phyloP scores from a whole-genome alignment of 1,140 invertebrate genomes.

The Doryteuthis pealeii region DNA sequence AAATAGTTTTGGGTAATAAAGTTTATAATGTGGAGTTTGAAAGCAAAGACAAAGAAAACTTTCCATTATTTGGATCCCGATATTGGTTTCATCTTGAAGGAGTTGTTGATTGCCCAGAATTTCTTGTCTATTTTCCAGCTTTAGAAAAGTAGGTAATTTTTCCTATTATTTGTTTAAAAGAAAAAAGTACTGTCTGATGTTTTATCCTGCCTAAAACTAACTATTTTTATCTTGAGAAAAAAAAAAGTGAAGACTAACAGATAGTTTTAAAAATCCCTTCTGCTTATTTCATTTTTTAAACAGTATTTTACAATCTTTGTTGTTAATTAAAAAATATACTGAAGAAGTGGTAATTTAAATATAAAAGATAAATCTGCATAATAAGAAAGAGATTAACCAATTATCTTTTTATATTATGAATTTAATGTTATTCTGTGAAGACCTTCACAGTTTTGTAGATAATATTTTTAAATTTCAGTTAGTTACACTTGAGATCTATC shows the following conservation, averaged over 20 bases:
- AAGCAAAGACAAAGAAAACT: conserved; percentile 67
- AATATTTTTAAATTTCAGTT: no score
- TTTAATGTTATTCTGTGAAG: no score
- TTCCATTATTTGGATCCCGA: conserved; percentile 90
- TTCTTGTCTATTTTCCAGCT: conserved; percentile 89
- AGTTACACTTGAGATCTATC: no score
- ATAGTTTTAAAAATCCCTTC: not conserved
- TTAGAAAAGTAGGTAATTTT: conserved; percentile 69
- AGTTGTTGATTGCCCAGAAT: conserved; percentile 97
- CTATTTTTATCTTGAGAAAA: not conserved
- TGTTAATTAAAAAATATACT: no score
- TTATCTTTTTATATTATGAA: no score
- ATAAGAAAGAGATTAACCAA: no score
- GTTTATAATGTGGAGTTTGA: conserved; percentile 80
- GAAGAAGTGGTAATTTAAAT: no score
- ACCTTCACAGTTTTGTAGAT: no score
- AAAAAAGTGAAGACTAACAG: not conserved
- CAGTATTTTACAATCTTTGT: no score
- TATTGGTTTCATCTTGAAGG: conserved; percentile 95
- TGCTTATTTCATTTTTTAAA: not conserved
- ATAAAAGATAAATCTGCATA: no score
- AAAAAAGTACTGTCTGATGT: not conserved
- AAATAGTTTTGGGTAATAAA: conserved; percentile 82
- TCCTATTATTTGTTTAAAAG: not conserved
- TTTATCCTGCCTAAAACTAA: not conserved